phyloP scores from a whole-genome alignment of 2,797 vertebrate species.

The Danio kyathit region DNA sequence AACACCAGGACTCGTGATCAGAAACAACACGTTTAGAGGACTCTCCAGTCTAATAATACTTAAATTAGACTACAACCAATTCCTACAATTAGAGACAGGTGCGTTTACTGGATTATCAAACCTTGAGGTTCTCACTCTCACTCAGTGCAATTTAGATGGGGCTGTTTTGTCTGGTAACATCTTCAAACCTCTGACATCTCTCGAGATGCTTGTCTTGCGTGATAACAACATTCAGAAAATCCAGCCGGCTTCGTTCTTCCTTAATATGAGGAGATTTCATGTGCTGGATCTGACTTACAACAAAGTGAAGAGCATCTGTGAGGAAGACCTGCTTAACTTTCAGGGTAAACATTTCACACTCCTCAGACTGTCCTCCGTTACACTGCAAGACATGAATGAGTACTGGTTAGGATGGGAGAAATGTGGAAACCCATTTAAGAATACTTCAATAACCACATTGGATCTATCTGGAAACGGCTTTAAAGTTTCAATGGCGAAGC shows the following conservation, averaged over 20 bases:
- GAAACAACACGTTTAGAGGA: conserved; percentile 81
- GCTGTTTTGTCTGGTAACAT: conserved; percentile 78
- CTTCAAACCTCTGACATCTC: conserved; percentile 81
- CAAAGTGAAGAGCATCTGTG: conserved; percentile 77
- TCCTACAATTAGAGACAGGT: conserved; percentile 76
- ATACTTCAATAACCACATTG: conserved; percentile 74
- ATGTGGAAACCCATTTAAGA: conserved; percentile 86
- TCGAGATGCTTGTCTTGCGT: conserved; percentile 79
- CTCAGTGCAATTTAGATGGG: conserved; percentile 71
- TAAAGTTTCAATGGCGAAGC: conserved; percentile 23
- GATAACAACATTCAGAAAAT: conserved; percentile 78
- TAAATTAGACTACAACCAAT: conserved; percentile 71
- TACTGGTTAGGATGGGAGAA: conserved; percentile 66
- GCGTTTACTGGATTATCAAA: conserved; percentile 81
- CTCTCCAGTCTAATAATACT: conserved; percentile 77
- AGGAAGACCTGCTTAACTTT: conserved; percentile 83
- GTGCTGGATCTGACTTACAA: conserved; percentile 79
- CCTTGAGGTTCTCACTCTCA: conserved; percentile 75
- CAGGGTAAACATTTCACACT: conserved; percentile 78
- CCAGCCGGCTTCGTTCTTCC: conserved; percentile 81
- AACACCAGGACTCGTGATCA: conserved; percentile 68
- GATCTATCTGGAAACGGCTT: conserved; percentile 77
- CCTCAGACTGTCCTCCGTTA: conserved; percentile 72
- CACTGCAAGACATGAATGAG: conserved; percentile 44
- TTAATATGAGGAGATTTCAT: conserved; percentile 74